Base-by-base conservation (phyloP, 2,797 vertebrate genomes). In the Sebastes hubbsi region DNA sequence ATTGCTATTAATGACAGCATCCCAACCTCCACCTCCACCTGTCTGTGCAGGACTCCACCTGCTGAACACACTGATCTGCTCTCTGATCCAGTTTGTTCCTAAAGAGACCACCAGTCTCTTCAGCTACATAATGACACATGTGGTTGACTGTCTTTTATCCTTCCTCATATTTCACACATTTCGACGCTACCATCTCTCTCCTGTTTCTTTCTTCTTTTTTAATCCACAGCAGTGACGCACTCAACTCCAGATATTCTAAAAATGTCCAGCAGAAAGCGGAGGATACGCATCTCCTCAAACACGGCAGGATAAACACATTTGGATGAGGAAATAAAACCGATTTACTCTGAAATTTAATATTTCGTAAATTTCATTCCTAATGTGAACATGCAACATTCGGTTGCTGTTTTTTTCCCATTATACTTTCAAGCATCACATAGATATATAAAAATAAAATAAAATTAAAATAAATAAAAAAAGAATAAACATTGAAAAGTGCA, bases 401-500 rank as follows among this genome's bases (percentile, higher is more conserved):
- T 90, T 93, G 91, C 92, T 88, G 85, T 89, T 90, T 54, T 81
- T 81, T 89, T 86, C 81, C 87, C 22, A 1, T 90, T 88, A 81
- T 87, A 90, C 91, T 87, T 87, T 93, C 88, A 92, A 94, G 94
- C 92, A 62, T 91, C 78, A 91, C 84, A 87, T 93, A 92, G 79
- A 91, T 94, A 86, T 85, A 88, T 77, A 89, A 93, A 95, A 94
- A 95, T 90, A 81, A 93, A 94, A 89, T 74, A 2, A 93, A 94
- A 93, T 92, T 93, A 69, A 95, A 95, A 94, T 88, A 72, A 95
- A 93, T 90, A 80, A 88, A 88, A 88, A 86, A 89, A 88, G 34
- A 85, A 91, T 83, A 88, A 92, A 92, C 91, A 91, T 81, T 87
- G 84, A 95, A 94, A 95, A 93, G 94, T 95, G 95, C 93, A 94